These are phyloP conservation scores for Cheilinus undulatus DNA, from an alignment of 2,113 vertebrate genomes.

Conservation along the genomic window DNA sequence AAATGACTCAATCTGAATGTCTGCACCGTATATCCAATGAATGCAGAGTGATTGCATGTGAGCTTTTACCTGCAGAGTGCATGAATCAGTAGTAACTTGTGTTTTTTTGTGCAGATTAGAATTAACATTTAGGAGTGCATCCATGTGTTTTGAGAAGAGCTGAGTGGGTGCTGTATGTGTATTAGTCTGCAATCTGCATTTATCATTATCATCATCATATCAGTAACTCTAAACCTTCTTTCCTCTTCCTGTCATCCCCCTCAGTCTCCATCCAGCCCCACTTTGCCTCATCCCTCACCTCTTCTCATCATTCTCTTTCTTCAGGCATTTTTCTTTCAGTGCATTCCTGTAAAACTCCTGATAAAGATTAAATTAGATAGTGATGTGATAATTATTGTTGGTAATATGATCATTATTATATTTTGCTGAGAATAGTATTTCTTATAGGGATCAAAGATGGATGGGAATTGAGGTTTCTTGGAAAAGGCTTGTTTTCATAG, in stretches of 20 bases:
- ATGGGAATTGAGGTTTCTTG: not conserved
- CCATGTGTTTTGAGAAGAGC: slow-evolving; percentile 8
- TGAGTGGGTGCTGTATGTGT: not conserved
- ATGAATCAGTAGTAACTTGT: not conserved
- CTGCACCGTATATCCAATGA: slow-evolving; percentile 20
- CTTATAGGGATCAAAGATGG: too few species aligned
- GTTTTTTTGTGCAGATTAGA: not conserved
- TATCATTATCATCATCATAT: slow-evolving; percentile 24
- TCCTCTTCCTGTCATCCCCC: not conserved
- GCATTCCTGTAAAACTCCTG: not conserved
- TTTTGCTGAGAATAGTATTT: too few species aligned
- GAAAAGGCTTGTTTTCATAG: not conserved
- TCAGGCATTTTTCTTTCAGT: not conserved
- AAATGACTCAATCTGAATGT: slow-evolving; percentile 20
- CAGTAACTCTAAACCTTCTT: not conserved
- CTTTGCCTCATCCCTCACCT: not conserved
- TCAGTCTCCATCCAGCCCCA: not conserved
- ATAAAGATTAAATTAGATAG: not conserved
- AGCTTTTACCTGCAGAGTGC: not conserved
- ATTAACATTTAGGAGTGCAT: not conserved
- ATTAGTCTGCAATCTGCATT: slow-evolving; percentile 1
- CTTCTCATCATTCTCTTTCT: not conserved
- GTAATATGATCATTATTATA: too few species aligned
- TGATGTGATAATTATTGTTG: not conserved
- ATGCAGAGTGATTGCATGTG: not conserved